Evolutionary conservation across 2,888 invertebrate genomes (phyloP), one percentile per base, ranked within the genome.

Genomic region (Stramonita haemastoma): DNA sequence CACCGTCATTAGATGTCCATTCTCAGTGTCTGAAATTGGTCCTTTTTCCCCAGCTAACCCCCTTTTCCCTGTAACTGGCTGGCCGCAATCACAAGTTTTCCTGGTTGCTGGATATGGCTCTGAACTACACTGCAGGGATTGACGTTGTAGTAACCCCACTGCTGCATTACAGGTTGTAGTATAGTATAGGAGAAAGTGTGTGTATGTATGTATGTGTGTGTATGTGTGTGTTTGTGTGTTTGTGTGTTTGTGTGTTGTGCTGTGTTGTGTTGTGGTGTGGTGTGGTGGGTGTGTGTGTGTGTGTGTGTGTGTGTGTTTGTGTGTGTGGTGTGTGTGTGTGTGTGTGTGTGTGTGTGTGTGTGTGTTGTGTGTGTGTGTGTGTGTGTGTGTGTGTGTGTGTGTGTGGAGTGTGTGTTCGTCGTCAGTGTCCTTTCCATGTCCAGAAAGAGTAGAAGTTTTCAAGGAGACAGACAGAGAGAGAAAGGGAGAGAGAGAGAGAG

Each of bases 1-100:
- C 46, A 83, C 36, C 46, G 81, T 83, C 81, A 83, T 83, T 83
- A 83, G 6, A 36, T 29, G 81, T 46, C 36, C 46, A 83, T 36
- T 83, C 81, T 83, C 46, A 26, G 81, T 83, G 8, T 83, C 81
- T 83, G 26, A 46, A 46, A 29, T 13, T 83, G 81, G 81, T 22
- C 81, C 81, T 22, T 83, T 22, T 83, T 83, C 36, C 46, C 81
- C 29, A 8, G 26, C 81, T 22, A 19, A 46, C 26, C 81, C 81
- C 19, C 79, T n/a, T 34, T 34, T 15, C 79, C 22, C 79, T 79
- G 29, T 79, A 83, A 83, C 36, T 46, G 22, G 22, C 26, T 15
- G 81, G 36, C 36, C 13, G 46, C 36, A 83, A 29, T 46, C 19
- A 83, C 46, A 36, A 83, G 81, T 36, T 36, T 81, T 13, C 46